phyloP scores from a whole-genome alignment of 2,797 vertebrate genomes.

The Epinephelus awoara region DNA sequence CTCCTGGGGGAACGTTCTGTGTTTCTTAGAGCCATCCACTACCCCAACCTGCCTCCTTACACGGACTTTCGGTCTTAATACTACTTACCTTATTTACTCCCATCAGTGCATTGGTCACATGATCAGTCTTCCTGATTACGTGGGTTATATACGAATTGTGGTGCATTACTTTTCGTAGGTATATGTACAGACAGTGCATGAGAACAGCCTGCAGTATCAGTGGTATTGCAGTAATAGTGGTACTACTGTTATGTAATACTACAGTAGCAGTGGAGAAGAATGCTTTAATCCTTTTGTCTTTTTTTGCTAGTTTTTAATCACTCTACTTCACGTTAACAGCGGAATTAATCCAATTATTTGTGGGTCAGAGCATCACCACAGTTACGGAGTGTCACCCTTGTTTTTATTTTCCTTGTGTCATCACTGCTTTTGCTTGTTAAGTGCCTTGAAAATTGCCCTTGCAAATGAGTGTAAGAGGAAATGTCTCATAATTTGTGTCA shows the following conservation, averaged over 20 bases:
- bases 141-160: too few relatives aligned
- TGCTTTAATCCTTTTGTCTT: not conserved
- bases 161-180: too few relatives aligned
- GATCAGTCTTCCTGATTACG: too few relatives aligned
- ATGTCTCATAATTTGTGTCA: slow-evolving; percentile 8
- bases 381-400: not conserved
- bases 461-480: slow-evolving; percentile 9
- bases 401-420: not conserved
- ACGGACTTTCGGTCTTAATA: too few relatives aligned
- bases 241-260: not conserved
- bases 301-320: not conserved
- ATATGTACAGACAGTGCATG: too few relatives aligned
- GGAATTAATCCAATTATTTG: not conserved
- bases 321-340: not conserved
- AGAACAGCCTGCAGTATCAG: too few relatives aligned
- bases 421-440: slow-evolving; percentile 14
- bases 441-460: slow-evolving; percentile 2
- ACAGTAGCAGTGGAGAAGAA: not conserved
- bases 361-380: not conserved
- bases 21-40: too few relatives aligned
- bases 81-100: too few relatives aligned
- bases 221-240: not conserved
- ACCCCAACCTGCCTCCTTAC: too few relatives aligned
- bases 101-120: too few relatives aligned
- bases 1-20: too few relatives aligned